These are phyloP conservation scores for Microplitis deprimator DNA, from an alignment of 2,888 invertebrate species.

Conservation along the genomic window DNA sequence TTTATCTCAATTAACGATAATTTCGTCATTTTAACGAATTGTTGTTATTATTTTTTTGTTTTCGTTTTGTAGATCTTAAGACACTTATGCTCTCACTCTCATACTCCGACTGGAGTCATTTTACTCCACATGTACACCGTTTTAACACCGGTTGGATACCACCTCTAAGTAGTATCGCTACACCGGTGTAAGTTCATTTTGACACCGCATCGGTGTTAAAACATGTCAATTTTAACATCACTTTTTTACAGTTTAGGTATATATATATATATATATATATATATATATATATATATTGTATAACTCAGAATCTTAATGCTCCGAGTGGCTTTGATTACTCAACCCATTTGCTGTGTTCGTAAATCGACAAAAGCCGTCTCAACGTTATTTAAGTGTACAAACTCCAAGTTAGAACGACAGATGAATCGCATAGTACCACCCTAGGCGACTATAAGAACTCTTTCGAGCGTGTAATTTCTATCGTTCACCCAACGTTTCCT, in stretches of 20 bases:
- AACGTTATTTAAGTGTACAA: constrained; percentile 40
- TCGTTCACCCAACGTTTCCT: constrained; percentile 44
- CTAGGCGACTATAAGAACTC: constrained; percentile 48
- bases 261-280: background rate
- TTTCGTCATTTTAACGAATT: too few species aligned
- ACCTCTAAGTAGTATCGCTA: too few species aligned
- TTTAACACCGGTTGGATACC: too few species aligned
- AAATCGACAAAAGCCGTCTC: constrained; percentile 15
- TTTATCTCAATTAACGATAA: too few species aligned
- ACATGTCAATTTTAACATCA: too few species aligned
- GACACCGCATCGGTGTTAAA: too few species aligned
- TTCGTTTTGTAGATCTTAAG: too few species aligned
- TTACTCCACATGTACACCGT: too few species aligned
- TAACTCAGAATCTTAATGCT: constrained; percentile 5
- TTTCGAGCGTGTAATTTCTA: constrained; percentile 46
- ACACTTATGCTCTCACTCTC: too few species aligned
- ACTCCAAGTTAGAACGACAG: constrained; percentile 39
- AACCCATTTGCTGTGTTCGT: constrained; percentile 24
- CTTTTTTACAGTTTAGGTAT: background rate
- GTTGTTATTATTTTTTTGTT: too few species aligned
- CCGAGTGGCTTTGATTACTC: constrained; percentile 25
- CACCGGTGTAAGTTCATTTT: too few species aligned
- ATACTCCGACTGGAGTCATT: too few species aligned
- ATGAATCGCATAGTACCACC: constrained; percentile 48
- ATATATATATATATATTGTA: background rate